Percentiles rank a stretch among this genome's conserved stretches.
Evolutionary conservation across 2,888 invertebrate genomes (phyloP).

Genomic region (Idaea aversata): DNA sequence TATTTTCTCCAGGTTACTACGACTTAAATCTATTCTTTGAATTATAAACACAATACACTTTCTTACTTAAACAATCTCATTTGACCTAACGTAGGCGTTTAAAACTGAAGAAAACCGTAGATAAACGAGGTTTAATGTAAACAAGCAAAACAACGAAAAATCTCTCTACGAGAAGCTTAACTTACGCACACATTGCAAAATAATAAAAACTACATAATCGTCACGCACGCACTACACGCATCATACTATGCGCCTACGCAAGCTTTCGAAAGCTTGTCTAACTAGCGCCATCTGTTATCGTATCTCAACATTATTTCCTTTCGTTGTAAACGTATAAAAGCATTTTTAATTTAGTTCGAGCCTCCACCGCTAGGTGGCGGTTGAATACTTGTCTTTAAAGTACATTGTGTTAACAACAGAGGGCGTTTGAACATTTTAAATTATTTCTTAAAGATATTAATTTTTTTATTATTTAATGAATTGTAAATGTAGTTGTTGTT

Average conservation of each 20-base stretch:
- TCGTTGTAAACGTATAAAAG: conserved; percentile 13
- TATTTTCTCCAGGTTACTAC: too few species aligned
- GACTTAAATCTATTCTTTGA: not conserved
- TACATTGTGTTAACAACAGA: conserved; percentile 35
- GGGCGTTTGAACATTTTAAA: conserved; percentile 33
- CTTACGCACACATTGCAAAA: not conserved
- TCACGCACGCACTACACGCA: conserved; percentile 10
- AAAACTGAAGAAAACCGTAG: conserved; percentile 10
- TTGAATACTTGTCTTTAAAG: conserved; percentile 11
- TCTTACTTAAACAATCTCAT: conserved; percentile 19
- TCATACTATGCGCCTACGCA: conserved; percentile 33
- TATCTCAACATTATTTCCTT: conserved; percentile 5
- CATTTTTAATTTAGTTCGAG: conserved; percentile 27
- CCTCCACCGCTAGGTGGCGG: conserved; percentile 42
- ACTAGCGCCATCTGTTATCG: conserved; percentile 54
- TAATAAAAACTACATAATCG: conserved; percentile 4
- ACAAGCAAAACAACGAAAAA: conserved; percentile 14
- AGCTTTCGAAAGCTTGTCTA: conserved; percentile 20
- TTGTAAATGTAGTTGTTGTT: too few species aligned
- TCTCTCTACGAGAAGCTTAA: conserved; percentile 9
- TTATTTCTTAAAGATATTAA: not conserved
- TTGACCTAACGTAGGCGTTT: conserved; percentile 1
- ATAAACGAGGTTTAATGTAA: conserved; percentile 15
- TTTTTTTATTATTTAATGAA: conserved; percentile 2
- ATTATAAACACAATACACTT: conserved; percentile 11